Base-by-base conservation (phyloP, 2,888 invertebrate species). In the Dasysyrphus albostriatus region DNA sequence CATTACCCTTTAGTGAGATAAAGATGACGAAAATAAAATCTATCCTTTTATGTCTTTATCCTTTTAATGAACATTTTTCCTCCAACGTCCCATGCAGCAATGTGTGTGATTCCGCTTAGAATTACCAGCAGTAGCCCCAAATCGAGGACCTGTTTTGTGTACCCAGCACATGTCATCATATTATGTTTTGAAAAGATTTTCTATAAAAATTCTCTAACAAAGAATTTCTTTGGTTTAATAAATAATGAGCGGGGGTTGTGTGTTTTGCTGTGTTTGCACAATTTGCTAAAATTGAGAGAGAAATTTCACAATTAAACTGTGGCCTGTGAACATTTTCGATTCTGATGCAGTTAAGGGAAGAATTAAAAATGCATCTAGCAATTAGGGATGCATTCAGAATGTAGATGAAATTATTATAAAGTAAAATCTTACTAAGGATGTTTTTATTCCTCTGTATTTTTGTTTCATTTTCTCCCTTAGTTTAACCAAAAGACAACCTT, bases 401-500 rank as follows among this genome's bases (percentile, higher is more conserved):
- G 77, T 61, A 79, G 61, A 77, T 82, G 77, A 69, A 77, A 77
- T 82, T 69, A 82, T 81, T 77, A 67, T 56, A 76, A 84, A 54
- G 37, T 47, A 63, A 69, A 44, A 67, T 69, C 39, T 69, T 51
- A 74, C 63, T n/a, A 19, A 77, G 24, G 16, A 16, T 29, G 14
- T 47, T 32, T 32, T 47, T 44, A 29, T 44, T 65, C 1, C 5
- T 29, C 9, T 39, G 37, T 70, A 24, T 63, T 73, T 75, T 73
- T 61, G 19, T 65, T 74, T 74, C 69, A 37, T 54, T 42, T 56
- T 65, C 32, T 83, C 76, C 76, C 67, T 37, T 89, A 96, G 96
- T 93, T 94, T 89, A 93, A 93, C 89, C 94, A 94, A 88, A 94
- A 93, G 90, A 89, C 91, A 77, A 92, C 90, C 3, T 93, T 93